phyloP scores from a whole-genome alignment of 2,888 invertebrate species.

The Drosophila helvetica region DNA sequence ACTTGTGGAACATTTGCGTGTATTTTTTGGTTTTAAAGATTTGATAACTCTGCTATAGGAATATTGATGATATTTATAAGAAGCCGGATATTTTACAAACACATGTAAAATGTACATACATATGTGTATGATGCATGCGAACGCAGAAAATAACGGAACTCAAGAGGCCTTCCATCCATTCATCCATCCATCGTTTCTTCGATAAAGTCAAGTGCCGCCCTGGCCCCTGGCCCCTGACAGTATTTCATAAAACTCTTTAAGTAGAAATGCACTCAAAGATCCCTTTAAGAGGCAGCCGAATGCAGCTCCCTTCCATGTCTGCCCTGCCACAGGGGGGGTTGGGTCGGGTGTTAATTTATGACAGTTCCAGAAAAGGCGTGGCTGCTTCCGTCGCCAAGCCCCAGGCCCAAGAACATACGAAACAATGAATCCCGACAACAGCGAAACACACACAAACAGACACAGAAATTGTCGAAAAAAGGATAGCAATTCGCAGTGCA shows the following conservation, averaged over 20 bases:
- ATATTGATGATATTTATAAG: conserved; percentile 8
- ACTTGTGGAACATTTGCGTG: too few relatives aligned
- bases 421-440: conserved; percentile 1
- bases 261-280: neutral
- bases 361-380: conserved; percentile 68
- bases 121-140: conserved; percentile 11
- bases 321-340: neutral
- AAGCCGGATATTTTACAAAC: conserved; percentile 12
- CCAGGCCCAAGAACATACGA: conserved; percentile 8
- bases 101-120: conserved; percentile 3
- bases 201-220: conserved; percentile 45
- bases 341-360: conserved; percentile 64
- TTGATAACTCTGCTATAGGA: neutral
- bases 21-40: too few relatives aligned
- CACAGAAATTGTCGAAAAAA: conserved; percentile 1
- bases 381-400: conserved; percentile 37
- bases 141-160: conserved; percentile 30
- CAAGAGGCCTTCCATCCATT: conserved; percentile 34
- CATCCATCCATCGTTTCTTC: conserved; percentile 2
- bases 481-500: conserved; percentile 1
- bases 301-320: conserved; percentile 1
- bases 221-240: neutral
- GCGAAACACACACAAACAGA: neutral
- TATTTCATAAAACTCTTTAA: neutral
- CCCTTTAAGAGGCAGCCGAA: conserved; percentile 10